Conservation (phyloP, 2,888 invertebrate genomes). For the Notodonta dromedarius region DNA sequence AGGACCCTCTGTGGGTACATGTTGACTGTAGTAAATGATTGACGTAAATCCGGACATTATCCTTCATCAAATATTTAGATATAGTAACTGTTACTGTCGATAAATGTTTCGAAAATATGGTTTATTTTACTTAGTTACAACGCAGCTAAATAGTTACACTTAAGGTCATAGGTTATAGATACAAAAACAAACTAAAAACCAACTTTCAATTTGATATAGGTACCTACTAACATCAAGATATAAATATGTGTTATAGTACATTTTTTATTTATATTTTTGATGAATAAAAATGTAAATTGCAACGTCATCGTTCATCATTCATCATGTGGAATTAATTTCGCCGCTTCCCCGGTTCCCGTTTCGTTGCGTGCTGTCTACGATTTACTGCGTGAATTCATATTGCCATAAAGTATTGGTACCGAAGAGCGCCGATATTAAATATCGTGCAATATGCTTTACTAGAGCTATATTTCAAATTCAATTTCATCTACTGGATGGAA, state of each 20-base stretch:
- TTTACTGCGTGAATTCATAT: conserved; percentile 71
- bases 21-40: conserved; percentile 12
- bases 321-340: conserved; percentile 79
- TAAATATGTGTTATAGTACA: conserved; percentile 22
- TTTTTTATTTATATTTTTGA: conserved; percentile 48
- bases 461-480: conserved; percentile 29
- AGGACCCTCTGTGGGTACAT: conserved; percentile 11
- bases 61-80: neutral
- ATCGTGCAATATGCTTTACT: conserved; percentile 39
- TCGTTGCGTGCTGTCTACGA: conserved; percentile 68
- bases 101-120: too few species aligned
- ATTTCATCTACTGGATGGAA: conserved; percentile 17
- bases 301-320: conserved; percentile 79
- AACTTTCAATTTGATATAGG: too few species aligned
- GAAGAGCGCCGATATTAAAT: conserved; percentile 61
- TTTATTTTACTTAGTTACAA: neutral
- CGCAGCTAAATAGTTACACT: neutral
- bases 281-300: conserved; percentile 71
- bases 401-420: conserved; percentile 61
- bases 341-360: conserved; percentile 61
- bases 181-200: too few species aligned
- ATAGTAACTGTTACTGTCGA: neutral
- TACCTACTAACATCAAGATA: too few species aligned
- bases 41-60: neutral
- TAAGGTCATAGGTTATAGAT: too few species aligned